Conservation (phyloP, 1,140 invertebrate species). For the Bombus waltoni region DNA sequence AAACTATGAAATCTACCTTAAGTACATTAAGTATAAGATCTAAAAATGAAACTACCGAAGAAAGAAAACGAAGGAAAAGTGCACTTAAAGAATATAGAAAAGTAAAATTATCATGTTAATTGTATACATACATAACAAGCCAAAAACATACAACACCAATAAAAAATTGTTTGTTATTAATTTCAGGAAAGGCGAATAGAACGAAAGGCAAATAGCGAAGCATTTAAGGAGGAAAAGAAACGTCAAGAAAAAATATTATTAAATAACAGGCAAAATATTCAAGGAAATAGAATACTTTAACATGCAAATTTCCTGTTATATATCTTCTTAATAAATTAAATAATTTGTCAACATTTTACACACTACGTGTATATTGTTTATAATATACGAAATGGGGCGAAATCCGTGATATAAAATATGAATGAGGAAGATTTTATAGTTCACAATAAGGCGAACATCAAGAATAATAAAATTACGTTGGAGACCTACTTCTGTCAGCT, state of each 20-base stretch:
- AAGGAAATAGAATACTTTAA: constrained; percentile 86
- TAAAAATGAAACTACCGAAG: constrained; percentile 92
- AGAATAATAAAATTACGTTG: too few species aligned
- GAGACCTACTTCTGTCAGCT: too few species aligned
- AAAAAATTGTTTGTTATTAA: constrained; percentile 34
- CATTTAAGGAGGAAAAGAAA: constrained; percentile 95
- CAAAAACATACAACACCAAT: neutral
- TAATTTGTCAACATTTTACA: too few species aligned
- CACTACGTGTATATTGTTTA: too few species aligned
- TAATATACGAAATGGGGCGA: too few species aligned
- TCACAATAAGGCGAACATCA: too few species aligned
- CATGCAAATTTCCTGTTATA: neutral
- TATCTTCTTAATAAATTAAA: neutral
- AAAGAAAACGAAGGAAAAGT: constrained; percentile 91
- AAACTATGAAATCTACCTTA: constrained; percentile 87
- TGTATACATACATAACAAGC: neutral
- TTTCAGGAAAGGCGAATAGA: constrained; percentile 91
- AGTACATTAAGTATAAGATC: constrained; percentile 89
- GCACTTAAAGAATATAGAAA: constrained; percentile 92
- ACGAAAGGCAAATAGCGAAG: constrained; percentile 92
- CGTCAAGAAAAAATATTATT: constrained; percentile 89
- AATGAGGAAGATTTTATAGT: too few species aligned
- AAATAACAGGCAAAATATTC: constrained; percentile 89
- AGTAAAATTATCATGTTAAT: constrained; percentile 73
- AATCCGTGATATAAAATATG: too few species aligned